A percentile compares a stretch with the other conserved stretches of the same genome.
Conservation (phyloP, 1,140 invertebrate genomes). For the Ooceraea biroi region DNA sequence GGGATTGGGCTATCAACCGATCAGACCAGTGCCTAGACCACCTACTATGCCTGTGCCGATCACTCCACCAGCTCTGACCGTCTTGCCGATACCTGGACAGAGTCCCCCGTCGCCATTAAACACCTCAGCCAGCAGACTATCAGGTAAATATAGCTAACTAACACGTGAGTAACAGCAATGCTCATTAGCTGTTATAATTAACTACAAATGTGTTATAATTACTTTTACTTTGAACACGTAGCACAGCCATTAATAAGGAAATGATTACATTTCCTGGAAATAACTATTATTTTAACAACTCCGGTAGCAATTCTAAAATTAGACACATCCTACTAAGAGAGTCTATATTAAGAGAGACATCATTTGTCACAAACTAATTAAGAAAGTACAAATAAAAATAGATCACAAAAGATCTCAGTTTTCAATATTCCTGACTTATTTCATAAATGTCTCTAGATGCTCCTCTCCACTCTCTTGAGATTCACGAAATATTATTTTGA, state of each 20-base stretch:
- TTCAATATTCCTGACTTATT: background rate
- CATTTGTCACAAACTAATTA: too few species aligned
- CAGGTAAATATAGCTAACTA: slow-evolving; percentile 71
- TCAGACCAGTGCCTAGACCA: slow-evolving; percentile 81
- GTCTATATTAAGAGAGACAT: too few species aligned
- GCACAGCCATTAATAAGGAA: too few species aligned
- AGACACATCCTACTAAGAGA: too few species aligned
- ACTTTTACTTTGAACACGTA: background rate
- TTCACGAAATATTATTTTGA: slow-evolving; percentile 8
- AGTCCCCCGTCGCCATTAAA: slow-evolving; percentile 83
- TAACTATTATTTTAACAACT: too few species aligned
- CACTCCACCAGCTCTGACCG: slow-evolving; percentile 74
- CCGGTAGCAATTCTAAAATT: too few species aligned
- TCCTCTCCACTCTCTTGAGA: background rate
- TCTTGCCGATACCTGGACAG: slow-evolving; percentile 74
- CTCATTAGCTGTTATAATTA: background rate
- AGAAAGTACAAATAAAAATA: too few species aligned
- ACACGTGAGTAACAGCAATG: background rate
- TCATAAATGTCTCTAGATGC: slow-evolving; percentile 5
- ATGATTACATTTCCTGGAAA: too few species aligned
- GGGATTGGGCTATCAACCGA: slow-evolving; percentile 82
- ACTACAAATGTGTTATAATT: background rate
- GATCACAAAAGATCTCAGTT: background rate
- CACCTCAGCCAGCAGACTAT: slow-evolving; percentile 75
- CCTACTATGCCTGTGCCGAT: slow-evolving; percentile 74